These are phyloP conservation scores for Cygnus olor DNA, from an alignment of 2,797 vertebrate genomes.

Conservation along the genomic window DNA sequence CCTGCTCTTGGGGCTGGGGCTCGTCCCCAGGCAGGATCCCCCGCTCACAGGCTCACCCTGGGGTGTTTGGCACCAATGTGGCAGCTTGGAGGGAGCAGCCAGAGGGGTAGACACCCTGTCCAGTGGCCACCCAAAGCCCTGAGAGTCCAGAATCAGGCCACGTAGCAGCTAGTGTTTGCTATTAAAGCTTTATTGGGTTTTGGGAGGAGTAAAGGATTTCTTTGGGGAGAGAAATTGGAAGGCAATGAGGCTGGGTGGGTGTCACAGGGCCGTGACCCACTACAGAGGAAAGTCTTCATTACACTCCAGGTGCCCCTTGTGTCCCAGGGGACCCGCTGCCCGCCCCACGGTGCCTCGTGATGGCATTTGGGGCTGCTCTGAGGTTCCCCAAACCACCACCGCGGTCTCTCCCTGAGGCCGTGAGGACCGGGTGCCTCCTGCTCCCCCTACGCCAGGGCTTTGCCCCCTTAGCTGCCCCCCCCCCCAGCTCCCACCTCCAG, in stretches of 20 bases:
- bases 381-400: not conserved
- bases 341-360: fast-evolving
- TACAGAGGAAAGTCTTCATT: fast-evolving
- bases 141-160: not conserved
- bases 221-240: not conserved
- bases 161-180: not conserved
- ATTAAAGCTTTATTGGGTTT: not conserved
- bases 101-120: not conserved
- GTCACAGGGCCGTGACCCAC: not conserved
- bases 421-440: not conserved
- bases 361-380: not conserved
- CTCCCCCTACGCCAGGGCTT: not conserved
- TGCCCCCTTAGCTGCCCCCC: not conserved
- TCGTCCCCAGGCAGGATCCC: no score
- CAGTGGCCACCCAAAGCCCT: fast-evolving
- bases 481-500: not conserved
- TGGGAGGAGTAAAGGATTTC: not conserved
- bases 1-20: not conserved
- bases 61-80: not conserved
- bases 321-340: not conserved
- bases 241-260: not conserved
- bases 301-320: not conserved
- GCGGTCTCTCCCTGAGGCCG: not conserved
- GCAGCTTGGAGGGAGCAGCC: not conserved
- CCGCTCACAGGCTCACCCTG: no score